A percentile compares a stretch with the other conserved stretches of the same genome.
These are phyloP conservation scores for Dendrolimus houi DNA, from an alignment of 2,888 invertebrate genomes.

Conservation along the genomic window DNA sequence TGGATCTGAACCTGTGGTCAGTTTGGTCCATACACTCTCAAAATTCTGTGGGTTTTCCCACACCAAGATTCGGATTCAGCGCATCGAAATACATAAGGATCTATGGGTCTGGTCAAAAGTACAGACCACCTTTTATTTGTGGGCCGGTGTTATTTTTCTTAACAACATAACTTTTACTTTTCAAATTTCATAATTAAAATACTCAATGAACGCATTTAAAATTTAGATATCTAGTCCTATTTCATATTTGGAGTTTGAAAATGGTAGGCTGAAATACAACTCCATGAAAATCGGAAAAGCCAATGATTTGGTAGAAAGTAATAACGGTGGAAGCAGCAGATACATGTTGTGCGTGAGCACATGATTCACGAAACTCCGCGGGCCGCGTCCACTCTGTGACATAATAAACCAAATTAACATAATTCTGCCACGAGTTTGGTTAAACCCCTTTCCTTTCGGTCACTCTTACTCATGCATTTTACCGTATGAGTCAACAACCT, in stretches of 20 bases:
- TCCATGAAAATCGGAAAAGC: conserved; percentile 17
- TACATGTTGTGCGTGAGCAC: conserved; percentile 38
- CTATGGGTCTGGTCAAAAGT: too few relatives aligned
- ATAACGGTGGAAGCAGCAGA: conserved; percentile 55
- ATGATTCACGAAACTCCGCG: conserved; percentile 61
- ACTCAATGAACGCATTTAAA: too few relatives aligned
- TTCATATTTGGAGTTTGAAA: background rate
- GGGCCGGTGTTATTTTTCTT: too few relatives aligned
- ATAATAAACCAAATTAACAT: conserved; percentile 72
- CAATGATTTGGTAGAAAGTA: conserved; percentile 59
- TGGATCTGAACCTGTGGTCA: too few relatives aligned
- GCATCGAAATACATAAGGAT: too few relatives aligned
- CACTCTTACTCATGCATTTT: conserved; percentile 46
- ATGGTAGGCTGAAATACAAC: background rate
- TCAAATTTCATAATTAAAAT: too few relatives aligned
- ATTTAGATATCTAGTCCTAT: too few relatives aligned
- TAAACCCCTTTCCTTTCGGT: conserved; percentile 51
- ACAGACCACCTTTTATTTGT: too few relatives aligned
- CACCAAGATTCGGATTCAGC: too few relatives aligned
- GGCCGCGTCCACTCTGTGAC: conserved; percentile 48
- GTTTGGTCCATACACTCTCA: too few relatives aligned
- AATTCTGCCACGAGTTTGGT: conserved; percentile 41
- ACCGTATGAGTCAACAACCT: conserved; percentile 25
- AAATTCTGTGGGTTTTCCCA: too few relatives aligned
- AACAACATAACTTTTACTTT: too few relatives aligned